Percentiles rank a stretch among this genome's conserved stretches.
These are phyloP conservation scores for Psix sp. DNA, from an alignment of 1,140 invertebrate genomes.

Conservation along the genomic window DNA sequence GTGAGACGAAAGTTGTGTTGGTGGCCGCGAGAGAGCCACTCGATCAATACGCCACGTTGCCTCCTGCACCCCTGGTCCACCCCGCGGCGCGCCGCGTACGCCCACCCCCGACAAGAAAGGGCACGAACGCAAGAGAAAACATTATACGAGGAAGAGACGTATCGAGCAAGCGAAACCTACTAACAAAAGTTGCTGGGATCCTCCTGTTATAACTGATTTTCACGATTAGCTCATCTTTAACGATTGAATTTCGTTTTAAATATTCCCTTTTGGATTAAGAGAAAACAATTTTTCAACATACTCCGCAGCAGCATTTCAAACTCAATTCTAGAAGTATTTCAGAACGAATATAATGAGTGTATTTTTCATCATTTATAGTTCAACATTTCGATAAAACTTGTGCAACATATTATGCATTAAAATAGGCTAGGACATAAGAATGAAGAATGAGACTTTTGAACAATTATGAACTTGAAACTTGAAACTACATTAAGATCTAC, in stretches of 20 bases:
- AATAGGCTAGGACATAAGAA: constrained; percentile 41
- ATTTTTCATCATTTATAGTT: constrained; percentile 50
- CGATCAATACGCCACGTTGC: constrained; percentile 77
- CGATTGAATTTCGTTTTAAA: not conserved
- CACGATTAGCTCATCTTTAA: too few species aligned
- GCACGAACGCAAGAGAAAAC: constrained; percentile 63
- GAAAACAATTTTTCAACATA: too few species aligned
- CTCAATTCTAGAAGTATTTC: not conserved
- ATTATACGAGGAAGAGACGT: constrained; percentile 64
- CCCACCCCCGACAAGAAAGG: constrained; percentile 57
- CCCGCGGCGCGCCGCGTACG: constrained; percentile 58
- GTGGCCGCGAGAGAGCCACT: constrained; percentile 71
- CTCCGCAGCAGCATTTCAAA: too few species aligned
- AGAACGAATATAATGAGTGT: constrained; percentile 30
- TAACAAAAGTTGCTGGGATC: constrained; percentile 60
- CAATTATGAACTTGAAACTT: constrained; percentile 56
- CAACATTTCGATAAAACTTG: constrained; percentile 52
- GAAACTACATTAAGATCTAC: not conserved
- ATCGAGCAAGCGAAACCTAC: constrained; percentile 63
- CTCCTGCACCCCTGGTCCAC: constrained; percentile 66
- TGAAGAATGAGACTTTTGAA: constrained; percentile 50
- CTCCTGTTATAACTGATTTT: constrained; percentile 49
- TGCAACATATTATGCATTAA: constrained; percentile 47
- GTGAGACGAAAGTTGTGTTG: constrained; percentile 59
- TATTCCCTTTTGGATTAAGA: too few species aligned